A percentile compares a stretch with the other conserved stretches of the same genome.
Conservation (phyloP, 2,797 vertebrate species). For the Megaceryle alcyon region DNA sequence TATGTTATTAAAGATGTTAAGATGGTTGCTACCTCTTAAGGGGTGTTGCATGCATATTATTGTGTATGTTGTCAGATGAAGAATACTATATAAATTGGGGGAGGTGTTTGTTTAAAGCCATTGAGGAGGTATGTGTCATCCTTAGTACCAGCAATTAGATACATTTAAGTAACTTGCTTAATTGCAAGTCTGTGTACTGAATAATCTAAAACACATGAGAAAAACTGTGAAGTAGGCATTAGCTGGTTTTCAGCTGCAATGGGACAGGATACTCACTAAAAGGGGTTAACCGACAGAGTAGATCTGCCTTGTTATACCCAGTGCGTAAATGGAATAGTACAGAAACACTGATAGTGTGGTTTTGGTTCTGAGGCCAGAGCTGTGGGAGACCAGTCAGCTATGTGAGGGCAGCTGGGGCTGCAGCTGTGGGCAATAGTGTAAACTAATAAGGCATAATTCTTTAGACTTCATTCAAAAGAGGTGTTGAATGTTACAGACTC, state of each 20-base stretch:
- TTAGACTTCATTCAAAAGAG: neutral
- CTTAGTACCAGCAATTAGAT: neutral
- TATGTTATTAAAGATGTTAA: neutral
- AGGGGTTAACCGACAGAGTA: neutral
- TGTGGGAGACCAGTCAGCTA: neutral
- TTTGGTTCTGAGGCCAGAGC: neutral
- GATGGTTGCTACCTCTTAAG: neutral
- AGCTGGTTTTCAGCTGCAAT: neutral
- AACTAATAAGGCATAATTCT: neutral
- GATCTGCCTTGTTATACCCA: neutral
- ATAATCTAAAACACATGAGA: neutral
- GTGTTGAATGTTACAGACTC: neutral
- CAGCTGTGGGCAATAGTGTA: neutral
- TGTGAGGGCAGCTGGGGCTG: neutral
- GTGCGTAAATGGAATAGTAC: neutral
- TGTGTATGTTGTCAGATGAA: neutral
- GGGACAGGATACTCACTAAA: neutral
- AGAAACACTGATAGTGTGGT: neutral
- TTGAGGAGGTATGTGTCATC: neutral
- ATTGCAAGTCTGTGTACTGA: neutral
- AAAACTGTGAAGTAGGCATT: neutral
- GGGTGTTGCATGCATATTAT: neutral
- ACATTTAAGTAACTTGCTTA: neutral
- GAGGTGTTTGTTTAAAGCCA: neutral
- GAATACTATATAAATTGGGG: neutral